Conservation (phyloP, 2,888 invertebrate species). For the Dioctria rufipes region DNA sequence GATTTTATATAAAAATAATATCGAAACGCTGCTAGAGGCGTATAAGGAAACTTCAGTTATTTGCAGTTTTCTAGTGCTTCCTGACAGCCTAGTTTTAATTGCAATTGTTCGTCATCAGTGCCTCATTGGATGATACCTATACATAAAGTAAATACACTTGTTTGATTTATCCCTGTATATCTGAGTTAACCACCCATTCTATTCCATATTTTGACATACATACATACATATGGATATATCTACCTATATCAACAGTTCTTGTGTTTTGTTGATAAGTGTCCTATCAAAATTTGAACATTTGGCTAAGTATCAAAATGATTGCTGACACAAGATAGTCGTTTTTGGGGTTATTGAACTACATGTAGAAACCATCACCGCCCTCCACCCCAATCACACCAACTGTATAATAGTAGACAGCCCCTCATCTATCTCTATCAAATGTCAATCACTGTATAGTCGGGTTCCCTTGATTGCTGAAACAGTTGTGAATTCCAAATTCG, state of each 20-base stretch:
- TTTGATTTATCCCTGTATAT: not conserved
- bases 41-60: too few species aligned
- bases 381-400: not conserved
- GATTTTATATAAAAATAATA: too few species aligned
- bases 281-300: not conserved
- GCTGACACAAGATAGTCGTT: too few species aligned
- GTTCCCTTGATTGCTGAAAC: not conserved
- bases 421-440: slow-evolving; percentile 1
- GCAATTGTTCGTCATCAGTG: not conserved
- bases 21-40: too few species aligned
- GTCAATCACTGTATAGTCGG: not conserved
- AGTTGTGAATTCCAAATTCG: not conserved
- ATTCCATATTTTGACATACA: not conserved
- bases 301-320: not conserved
- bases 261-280: not conserved
- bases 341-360: too few species aligned
- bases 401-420: not conserved
- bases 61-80: not conserved
- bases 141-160: not conserved
- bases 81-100: slow-evolving; percentile 2
- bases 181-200: too few species aligned
- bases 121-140: not conserved
- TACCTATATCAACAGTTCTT: not conserved
- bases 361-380: not conserved
- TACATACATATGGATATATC: not conserved